A percentile compares a stretch with the other conserved stretches of the same genome.
Conservation (phyloP, 2,113 vertebrate genomes). For the Tinamus guttatus region DNA sequence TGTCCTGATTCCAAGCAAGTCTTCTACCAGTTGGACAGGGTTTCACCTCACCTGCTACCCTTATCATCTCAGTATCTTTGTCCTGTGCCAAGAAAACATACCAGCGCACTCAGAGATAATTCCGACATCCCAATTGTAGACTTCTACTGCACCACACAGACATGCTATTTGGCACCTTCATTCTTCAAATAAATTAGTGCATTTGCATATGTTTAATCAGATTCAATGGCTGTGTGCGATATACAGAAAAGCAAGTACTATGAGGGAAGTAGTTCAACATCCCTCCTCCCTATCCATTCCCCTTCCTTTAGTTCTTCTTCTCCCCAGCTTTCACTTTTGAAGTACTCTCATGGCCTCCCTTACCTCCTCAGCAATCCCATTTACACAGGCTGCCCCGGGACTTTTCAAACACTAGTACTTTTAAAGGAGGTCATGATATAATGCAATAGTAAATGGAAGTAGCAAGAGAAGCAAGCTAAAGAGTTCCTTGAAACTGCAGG, state of each 20-base stretch:
- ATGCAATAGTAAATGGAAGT: not conserved
- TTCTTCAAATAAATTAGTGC: not conserved
- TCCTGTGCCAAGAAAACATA: accelerated
- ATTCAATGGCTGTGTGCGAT: not conserved
- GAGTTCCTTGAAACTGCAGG: not conserved
- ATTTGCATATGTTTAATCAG: accelerated
- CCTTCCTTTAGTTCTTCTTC: not conserved
- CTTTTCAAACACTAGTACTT: not conserved
- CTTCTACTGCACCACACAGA: accelerated
- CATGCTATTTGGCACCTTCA: accelerated
- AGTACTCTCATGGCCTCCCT: not conserved
- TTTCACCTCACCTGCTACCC: not conserved
- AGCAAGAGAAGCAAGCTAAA: not conserved
- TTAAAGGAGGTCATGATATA: not conserved
- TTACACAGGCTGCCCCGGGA: not conserved
- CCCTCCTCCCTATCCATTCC: not conserved
- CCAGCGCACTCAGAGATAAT: not conserved
- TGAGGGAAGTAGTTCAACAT: not conserved
- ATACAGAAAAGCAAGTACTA: accelerated
- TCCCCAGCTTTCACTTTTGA: not conserved
- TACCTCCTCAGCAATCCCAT: not conserved
- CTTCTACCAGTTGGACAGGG: not conserved
- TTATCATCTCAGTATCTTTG: accelerated
- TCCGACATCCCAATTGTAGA: accelerated
- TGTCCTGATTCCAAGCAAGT: accelerated